These are phyloP conservation scores for Wiebesia pumilae DNA, from an alignment of 1,140 invertebrate genomes.

Conservation along the genomic window DNA sequence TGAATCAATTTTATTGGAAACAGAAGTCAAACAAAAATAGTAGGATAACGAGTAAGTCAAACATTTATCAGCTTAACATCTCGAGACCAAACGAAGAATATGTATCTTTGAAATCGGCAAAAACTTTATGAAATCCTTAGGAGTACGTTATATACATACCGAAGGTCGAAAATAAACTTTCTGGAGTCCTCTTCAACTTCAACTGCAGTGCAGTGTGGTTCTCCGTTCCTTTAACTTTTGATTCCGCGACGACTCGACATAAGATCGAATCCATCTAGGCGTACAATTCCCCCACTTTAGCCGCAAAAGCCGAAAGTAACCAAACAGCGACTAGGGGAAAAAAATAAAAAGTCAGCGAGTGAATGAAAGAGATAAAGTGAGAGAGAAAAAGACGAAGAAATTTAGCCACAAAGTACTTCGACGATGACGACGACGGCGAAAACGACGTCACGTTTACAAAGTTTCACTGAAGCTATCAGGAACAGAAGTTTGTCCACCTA, in stretches of 20 bases:
- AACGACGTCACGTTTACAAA: no score
- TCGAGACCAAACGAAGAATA: slow-evolving; percentile 1
- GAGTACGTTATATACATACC: background rate
- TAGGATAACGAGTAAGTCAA: background rate
- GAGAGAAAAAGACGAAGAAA: no score
- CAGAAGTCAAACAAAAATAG: background rate
- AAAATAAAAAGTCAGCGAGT: background rate
- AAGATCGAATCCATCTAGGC: slow-evolving; percentile 14
- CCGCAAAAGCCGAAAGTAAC: slow-evolving; percentile 25
- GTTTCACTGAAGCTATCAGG: background rate
- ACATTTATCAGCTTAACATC: slow-evolving; percentile 10
- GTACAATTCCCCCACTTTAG: background rate
- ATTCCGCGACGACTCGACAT: background rate
- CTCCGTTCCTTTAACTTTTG: slow-evolving; percentile 15
- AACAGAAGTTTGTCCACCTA: background rate
- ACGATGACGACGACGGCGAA: no score
- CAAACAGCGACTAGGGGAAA: background rate
- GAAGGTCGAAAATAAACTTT: slow-evolving; percentile 31
- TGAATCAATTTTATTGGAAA: no score
- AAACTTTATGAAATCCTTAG: background rate
- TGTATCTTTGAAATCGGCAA: slow-evolving; percentile 33
- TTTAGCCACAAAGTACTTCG: no score
- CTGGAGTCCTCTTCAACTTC: slow-evolving; percentile 10
- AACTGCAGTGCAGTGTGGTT: background rate
- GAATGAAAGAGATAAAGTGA: background rate